These are phyloP conservation scores for Polydesmus complanatus DNA, from an alignment of 2,888 invertebrate species.

Conservation along the genomic window DNA sequence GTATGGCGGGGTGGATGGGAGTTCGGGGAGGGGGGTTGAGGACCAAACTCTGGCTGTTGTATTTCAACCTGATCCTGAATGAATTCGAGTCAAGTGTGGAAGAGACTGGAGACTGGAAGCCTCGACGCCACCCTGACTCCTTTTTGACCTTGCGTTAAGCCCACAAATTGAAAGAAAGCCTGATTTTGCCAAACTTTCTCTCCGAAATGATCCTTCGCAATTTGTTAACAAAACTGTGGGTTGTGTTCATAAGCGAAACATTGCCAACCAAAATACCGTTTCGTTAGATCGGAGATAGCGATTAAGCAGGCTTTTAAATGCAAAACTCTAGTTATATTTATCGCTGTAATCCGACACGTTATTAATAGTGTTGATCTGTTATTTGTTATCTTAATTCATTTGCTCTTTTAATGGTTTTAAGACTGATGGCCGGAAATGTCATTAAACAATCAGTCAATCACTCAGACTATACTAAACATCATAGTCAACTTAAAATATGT, in stretches of 20 bases:
- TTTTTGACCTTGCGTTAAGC: neutral
- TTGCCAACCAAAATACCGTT: no score
- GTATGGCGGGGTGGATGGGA: no score
- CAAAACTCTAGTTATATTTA: neutral
- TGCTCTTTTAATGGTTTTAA: neutral
- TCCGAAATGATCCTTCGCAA: neutral
- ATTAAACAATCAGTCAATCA: neutral
- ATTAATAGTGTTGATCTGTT: neutral
- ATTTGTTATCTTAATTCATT: neutral
- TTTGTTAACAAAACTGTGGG: neutral
- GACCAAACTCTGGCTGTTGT: neutral
- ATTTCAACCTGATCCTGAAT: neutral
- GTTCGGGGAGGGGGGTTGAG: no score
- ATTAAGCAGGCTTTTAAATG: neutral
- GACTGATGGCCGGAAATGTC: neutral
- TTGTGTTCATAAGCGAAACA: neutral
- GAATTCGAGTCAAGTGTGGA: neutral
- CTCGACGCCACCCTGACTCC: neutral
- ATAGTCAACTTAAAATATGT: no score
- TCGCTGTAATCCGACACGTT: neutral
- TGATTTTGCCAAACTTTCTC: neutral
- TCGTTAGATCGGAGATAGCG: no score
- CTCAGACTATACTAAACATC: no score
- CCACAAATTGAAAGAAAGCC: no score
- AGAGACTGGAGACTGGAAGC: neutral